These are phyloP conservation scores for Capreolus pygargus DNA, from an alignment of 2,113 vertebrate species.

Conservation along the genomic window DNA sequence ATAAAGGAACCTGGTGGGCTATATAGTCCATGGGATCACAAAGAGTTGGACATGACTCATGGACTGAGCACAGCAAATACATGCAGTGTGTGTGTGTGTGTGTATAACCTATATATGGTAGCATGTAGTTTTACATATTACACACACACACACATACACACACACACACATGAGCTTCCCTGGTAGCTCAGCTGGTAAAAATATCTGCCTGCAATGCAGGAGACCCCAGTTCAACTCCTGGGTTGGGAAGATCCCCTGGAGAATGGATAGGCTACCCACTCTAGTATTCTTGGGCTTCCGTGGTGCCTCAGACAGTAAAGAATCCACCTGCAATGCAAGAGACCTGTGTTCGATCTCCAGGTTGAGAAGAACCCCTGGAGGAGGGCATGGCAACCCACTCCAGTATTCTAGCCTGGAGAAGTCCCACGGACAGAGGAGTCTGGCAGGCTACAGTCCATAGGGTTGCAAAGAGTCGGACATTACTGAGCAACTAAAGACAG, in stretches of 20 bases:
- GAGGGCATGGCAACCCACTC: neutral
- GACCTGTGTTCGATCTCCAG: neutral
- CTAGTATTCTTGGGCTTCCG: neutral
- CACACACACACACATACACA: neutral
- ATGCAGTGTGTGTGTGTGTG: neutral
- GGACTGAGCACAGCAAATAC: neutral
- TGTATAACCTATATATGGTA: neutral
- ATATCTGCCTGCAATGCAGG: neutral
- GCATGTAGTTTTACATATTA: neutral
- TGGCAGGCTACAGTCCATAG: neutral
- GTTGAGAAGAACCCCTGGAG: neutral
- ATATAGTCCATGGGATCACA: neutral
- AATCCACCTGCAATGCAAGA: neutral
- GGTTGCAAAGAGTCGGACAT: accelerated
- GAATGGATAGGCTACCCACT: neutral
- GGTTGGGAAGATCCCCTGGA: neutral
- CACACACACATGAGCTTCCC: neutral
- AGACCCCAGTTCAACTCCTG: neutral
- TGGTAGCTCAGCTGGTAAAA: neutral
- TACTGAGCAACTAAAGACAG: neutral
- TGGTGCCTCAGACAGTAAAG: neutral
- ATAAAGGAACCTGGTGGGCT: neutral
- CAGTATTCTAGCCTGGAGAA: neutral
- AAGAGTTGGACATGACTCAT: neutral
- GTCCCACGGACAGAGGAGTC: neutral